A percentile compares a stretch with the other conserved stretches of the same genome.
phyloP scores from a whole-genome alignment of 2,797 vertebrate genomes.

The Phylloscopus collybita region DNA sequence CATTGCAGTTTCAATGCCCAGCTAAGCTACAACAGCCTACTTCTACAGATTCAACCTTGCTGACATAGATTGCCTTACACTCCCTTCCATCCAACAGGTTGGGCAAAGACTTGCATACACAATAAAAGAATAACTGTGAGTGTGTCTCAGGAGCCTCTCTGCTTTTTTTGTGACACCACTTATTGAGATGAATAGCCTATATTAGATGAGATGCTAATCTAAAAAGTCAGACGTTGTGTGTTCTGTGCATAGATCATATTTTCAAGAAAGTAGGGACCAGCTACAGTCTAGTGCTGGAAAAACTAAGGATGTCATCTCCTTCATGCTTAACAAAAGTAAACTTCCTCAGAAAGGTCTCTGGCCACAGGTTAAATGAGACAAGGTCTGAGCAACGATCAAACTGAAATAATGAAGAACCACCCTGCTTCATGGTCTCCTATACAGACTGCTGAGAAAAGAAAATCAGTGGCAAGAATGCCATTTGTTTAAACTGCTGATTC shows the following conservation, averaged over 20 bases:
- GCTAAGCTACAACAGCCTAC: background rate
- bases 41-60: background rate
- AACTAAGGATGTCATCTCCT: background rate
- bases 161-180: background rate
- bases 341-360: background rate
- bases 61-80: background rate
- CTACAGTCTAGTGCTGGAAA: background rate
- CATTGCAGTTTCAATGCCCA: background rate
- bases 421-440: background rate
- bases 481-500: background rate
- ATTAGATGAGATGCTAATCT: background rate
- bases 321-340: background rate
- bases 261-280: background rate
- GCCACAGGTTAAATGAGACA: background rate
- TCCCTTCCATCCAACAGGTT: background rate
- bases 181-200: background rate
- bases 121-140: background rate
- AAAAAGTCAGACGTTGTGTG: background rate
- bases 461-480: background rate
- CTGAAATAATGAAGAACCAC: background rate
- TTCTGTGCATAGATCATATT: rapidly evolving
- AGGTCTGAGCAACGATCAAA: background rate
- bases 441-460: background rate
- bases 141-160: background rate
- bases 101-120: background rate